These are phyloP conservation scores for Allacma fusca DNA, from an alignment of 2,888 invertebrate genomes.

Conservation along the genomic window DNA sequence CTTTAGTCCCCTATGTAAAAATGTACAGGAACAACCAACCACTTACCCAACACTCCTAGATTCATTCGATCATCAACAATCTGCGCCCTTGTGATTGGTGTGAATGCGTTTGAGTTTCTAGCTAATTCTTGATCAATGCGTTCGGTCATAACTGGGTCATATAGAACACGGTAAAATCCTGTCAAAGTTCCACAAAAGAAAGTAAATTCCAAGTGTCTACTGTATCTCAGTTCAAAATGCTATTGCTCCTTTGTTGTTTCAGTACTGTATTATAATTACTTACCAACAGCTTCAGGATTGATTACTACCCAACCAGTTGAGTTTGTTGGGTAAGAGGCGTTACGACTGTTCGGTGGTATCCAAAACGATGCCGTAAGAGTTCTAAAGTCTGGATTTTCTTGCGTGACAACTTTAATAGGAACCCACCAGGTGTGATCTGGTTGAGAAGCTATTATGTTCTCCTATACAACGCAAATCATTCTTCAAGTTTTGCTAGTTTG, in stretches of 20 bases:
- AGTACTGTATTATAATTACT: background rate
- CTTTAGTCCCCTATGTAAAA: no score
- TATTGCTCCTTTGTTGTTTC: background rate
- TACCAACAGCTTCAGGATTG: constrained; percentile 36
- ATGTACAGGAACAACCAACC: no score
- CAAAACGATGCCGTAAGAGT: constrained; percentile 16
- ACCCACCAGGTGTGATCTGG: constrained; percentile 37
- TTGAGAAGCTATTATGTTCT: constrained; percentile 33
- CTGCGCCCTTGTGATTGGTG: constrained; percentile 27
- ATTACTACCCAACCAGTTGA: constrained; percentile 16
- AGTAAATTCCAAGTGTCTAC: background rate
- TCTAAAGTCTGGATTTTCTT: constrained; percentile 9
- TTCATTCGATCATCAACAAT: constrained; percentile 29
- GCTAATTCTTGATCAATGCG: constrained; percentile 13
- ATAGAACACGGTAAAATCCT: constrained; percentile 37
- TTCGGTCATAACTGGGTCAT: background rate
- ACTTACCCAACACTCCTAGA: constrained; percentile 21
- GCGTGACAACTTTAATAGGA: constrained; percentile 29
- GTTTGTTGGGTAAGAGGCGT: background rate
- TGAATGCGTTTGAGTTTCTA: constrained; percentile 9
- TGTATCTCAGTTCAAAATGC: no score
- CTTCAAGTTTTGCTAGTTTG: no score
- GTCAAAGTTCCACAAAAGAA: background rate
- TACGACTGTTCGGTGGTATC: constrained; percentile 1
- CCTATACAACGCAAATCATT: background rate